These are phyloP conservation scores for Haemorhous mexicanus DNA, from an alignment of 2,113 vertebrate genomes.

Conservation along the genomic window DNA sequence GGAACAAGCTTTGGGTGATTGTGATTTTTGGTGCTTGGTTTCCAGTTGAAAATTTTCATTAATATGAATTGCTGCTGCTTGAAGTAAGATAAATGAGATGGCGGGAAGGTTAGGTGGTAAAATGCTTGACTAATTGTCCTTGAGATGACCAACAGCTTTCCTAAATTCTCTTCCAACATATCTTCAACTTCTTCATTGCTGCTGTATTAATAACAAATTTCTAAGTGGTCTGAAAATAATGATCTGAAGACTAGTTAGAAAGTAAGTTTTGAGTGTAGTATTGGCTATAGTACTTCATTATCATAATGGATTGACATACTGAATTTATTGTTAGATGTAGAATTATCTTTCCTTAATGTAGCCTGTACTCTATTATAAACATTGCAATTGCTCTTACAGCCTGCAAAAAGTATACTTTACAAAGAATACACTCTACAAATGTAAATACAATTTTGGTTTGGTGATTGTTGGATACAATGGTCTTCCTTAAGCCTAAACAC, in stretches of 20 bases:
- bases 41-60: background rate
- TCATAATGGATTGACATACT: background rate
- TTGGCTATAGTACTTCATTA: background rate
- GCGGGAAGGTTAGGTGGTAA: background rate
- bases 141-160: background rate
- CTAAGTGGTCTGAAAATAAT: background rate
- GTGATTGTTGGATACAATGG: slow-evolving; percentile 77
- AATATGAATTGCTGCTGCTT: background rate
- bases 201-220: background rate
- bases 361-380: slow-evolving; percentile 44
- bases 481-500: slow-evolving; percentile 78
- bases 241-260: background rate
- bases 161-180: background rate
- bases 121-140: background rate
- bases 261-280: background rate
- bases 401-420: slow-evolving; percentile 58
- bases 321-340: slow-evolving; percentile 42
- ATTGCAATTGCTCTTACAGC: slow-evolving; percentile 50
- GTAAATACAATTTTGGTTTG: slow-evolving; percentile 75
- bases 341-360: slow-evolving; percentile 54
- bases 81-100: background rate
- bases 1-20: background rate
- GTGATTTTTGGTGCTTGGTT: background rate
- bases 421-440: slow-evolving; percentile 73
- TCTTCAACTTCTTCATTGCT: background rate